Evolutionary conservation across 2,113 vertebrate genomes (phyloP), one percentile per base, ranked within the genome.

Genomic region (Oceanites oceanicus): DNA sequence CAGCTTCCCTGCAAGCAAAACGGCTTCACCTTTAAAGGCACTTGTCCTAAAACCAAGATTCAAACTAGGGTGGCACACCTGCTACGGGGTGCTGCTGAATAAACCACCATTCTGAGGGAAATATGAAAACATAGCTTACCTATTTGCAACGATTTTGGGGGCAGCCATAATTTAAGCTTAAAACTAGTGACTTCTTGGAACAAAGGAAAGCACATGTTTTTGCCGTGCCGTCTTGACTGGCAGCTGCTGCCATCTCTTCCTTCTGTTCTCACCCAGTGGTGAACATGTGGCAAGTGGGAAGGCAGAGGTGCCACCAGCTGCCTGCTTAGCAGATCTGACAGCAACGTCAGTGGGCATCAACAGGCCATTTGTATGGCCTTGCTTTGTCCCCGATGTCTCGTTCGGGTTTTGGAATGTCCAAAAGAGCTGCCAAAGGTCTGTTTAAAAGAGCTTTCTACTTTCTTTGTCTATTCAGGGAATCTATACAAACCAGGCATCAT

Each of bases 141-240:
- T 15, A 0, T 6, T 34, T 14, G 30, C 14, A 36, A 21, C n/a
- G 18, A 4, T 59, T 36, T 40, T 6, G 16, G 15, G 18, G 15
- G 30, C 40, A 67, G 30, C 10, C 36, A 23, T 8, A 2, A 5
- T 3, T 58, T 11, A 13, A 32, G 50, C 0, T 7, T 18, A 11
- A 25, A 75, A 52, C 3, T 23, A 58, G 21, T 7, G 38, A 49
- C 21, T 17, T 53, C 45, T 14, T 5, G 19, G 27, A 68, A 44
- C 59, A 40, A n/a, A 52, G 22, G 59, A 53, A 55, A 32, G 21
- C 15, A 30, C 3, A 6, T 1, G 0, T 4, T 42, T 40, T 67
- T 71, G 45, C 50, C 36, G 4, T 1, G 4, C 20, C 1, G 0
- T 0, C 32, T 4, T 1, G 0, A 25, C 5, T 2, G 6, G 76